Evolutionary conservation across 2,113 vertebrate species (phyloP), one percentile per base, ranked within the genome.

Genomic region (Rissa tridactyla): DNA sequence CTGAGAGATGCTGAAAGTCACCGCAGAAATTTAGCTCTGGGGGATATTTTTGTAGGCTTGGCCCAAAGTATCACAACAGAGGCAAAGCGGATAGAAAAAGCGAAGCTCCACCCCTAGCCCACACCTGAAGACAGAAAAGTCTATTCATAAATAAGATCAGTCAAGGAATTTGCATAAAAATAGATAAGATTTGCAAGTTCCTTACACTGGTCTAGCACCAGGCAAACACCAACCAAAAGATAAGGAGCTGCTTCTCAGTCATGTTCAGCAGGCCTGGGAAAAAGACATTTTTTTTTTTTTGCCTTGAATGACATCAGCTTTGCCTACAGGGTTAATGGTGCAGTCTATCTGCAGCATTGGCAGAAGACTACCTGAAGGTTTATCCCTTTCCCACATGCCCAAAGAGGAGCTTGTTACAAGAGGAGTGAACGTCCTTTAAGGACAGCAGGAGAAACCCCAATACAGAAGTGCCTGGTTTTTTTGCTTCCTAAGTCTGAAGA

Each of bases 321-420:
- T 92, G 94, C 73, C 86, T 80, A 64, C 38, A 73, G 92, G 82
- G 86, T 85, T 85, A 70, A 79, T 88, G 94, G 92, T 88, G 92
- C 92, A 90, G 89, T 85, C 70, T 90, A 19, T 64, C 86, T 92
- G 94, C 94, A 94, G 94, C 94, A 79, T 25, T 92, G 92, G 89
- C 89, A 95, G 86, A 40, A 72, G 30, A 11, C n/a, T 60, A 85
- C 69, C 64, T 47, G 75, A 66, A 40, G 70, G 55, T 88, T 88
- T 29, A 52, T 82, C 70, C 86, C 61, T 72, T 55, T 11, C 69
- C 82, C 82, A 92, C 73, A 82, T 1, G 14, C 82, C 58, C 7
- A 2, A 51, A 57, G 49, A 90, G 20, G 44, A 94, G 73, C 82
- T 54, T 5, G 47, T 88, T 73, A 86, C 14, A 22, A 36, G 36